Evolutionary conservation across 2,888 invertebrate genomes (phyloP), one percentile per base, ranked within the genome.

Genomic region (Macrophya alboannulata): DNA sequence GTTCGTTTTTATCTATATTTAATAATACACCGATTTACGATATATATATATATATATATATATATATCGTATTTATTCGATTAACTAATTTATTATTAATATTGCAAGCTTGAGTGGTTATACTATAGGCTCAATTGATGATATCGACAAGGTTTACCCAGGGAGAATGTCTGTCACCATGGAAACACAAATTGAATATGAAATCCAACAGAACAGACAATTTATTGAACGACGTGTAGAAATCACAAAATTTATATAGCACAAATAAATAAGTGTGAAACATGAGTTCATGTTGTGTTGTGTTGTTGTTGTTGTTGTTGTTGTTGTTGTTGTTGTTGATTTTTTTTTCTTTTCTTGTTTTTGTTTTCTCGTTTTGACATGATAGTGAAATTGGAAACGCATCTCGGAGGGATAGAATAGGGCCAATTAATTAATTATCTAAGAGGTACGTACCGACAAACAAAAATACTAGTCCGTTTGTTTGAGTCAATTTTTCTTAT

Each of bases 401-500:
- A 55, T 79, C 40, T 79, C 79, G 79, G 79, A 79, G 79, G 79
- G 79, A 79, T 59, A 79, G 79, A 79, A 79, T 79, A 79, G 79
- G 79, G 79, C 79, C 79, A 59, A 79, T 79, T 79, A 59, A 79
- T 79, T 79, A 79, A 79, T 79, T 79, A 59, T 55, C 79, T 79
- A 79, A 79, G 79, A 79, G 79, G 79, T 79, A 79, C 55, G 40
- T 15, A 79, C 79, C 79, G 79, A 37, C 79, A 59, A 79, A 79
- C 79, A 79, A 79, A 79, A 79, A 79, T 79, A 79, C 79, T 79
- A 79, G 79, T 79, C 31, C 79, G 79, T 79, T 72, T 9, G 25
- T 76, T 48, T 25, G 76, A 72, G 43, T 43, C n/a, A 72, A 40
- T 37, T 15, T 37, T 37, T 74, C 45, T 79, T 79, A 17, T 55